Percentiles rank a stretch among this genome's conserved stretches.
Conservation (phyloP, 2,888 invertebrate species). For the Gari tellinella region DNA sequence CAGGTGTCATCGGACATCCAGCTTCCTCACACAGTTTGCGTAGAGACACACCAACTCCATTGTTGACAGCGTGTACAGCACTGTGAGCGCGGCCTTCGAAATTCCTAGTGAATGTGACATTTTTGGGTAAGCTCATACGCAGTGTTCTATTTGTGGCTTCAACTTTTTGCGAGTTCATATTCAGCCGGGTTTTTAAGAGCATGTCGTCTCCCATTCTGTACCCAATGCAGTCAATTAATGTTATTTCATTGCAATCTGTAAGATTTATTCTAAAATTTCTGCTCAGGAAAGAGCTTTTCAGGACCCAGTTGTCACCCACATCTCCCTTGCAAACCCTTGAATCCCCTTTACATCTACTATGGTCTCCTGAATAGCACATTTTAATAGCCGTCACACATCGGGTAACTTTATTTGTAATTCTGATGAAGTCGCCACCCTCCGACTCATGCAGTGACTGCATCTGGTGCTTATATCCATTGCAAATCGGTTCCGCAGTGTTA, state of each 20-base stretch:
- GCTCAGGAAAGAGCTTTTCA: not conserved
- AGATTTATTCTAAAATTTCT: constrained; percentile 1
- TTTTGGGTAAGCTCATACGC: constrained; percentile 12
- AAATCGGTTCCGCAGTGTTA: constrained; percentile 1
- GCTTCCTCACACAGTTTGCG: constrained; percentile 20
- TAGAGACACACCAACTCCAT: constrained; percentile 15
- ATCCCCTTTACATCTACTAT: constrained; percentile 1
- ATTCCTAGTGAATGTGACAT: constrained; percentile 6
- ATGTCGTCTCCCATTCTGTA: constrained; percentile 11
- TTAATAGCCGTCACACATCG: not conserved
- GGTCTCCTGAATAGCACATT: constrained; percentile 4
- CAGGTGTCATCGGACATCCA: constrained; percentile 8
- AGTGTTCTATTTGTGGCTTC: constrained; percentile 16
- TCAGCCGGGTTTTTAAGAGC: not conserved
- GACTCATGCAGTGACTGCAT: not conserved
- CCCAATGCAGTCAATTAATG: constrained; percentile 5
- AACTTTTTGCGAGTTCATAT: constrained; percentile 13
- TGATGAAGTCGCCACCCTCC: not conserved
- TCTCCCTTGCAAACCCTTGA: not conserved
- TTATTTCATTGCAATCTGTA: constrained; percentile 3
- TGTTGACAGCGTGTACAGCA: constrained; percentile 11
- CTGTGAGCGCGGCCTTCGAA: constrained; percentile 11
- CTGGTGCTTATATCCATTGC: constrained; percentile 3
- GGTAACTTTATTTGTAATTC: too few relatives aligned
- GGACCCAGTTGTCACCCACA: not conserved